Percentiles rank a stretch among this genome's conserved stretches.
Conservation (phyloP, 2,888 invertebrate genomes). For the Cinara cedri region DNA sequence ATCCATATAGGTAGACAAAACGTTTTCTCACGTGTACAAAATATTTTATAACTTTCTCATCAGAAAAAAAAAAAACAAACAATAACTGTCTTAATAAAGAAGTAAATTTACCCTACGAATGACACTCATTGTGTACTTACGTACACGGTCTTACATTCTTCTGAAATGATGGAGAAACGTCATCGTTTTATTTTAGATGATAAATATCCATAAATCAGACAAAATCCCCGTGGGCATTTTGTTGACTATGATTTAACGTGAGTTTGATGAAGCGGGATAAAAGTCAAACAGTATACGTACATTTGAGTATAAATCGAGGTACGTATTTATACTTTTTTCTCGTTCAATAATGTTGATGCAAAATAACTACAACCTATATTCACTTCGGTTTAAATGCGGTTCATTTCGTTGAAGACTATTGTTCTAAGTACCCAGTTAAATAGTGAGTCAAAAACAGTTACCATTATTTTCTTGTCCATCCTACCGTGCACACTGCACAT, state of each 20-base stretch:
- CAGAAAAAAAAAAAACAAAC: no score
- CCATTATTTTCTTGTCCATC: background rate
- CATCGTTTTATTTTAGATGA: constrained; percentile 12
- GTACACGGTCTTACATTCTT: background rate
- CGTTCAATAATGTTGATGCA: background rate
- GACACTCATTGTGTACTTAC: background rate
- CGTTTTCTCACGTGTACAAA: no score
- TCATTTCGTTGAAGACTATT: constrained; percentile 23
- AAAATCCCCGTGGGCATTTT: background rate
- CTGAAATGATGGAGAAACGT: background rate
- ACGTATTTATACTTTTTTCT: no score
- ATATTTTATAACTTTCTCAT: no score
- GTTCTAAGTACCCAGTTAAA: background rate
- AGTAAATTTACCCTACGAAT: background rate
- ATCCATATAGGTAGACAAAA: no score
- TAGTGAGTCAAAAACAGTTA: background rate
- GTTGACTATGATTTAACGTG: constrained; percentile 26
- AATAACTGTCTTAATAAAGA: no score
- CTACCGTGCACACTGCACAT: background rate
- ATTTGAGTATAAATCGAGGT: no score
- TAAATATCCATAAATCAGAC: background rate
- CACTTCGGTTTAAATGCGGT: no score
- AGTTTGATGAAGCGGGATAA: constrained; percentile 3
- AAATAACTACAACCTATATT: constrained; percentile 1
- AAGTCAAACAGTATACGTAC: background rate